phyloP scores from a whole-genome alignment of 2,888 invertebrate genomes.

The Troglohyphantes excavatus region DNA sequence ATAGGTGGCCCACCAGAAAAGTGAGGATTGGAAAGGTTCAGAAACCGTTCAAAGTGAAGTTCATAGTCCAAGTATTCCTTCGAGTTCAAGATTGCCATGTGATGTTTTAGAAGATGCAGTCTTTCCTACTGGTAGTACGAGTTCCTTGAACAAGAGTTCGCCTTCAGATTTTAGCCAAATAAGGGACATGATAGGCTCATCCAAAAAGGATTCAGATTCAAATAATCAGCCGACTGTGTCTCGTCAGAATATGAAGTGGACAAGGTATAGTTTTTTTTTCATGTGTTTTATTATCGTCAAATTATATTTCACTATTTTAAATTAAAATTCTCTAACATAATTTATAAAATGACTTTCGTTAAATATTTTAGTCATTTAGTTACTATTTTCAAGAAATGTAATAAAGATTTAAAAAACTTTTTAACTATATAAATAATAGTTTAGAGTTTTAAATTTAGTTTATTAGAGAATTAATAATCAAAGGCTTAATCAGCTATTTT shows the following conservation, averaged over 20 bases:
- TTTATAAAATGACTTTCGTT: no score
- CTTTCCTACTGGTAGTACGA: conserved; percentile 34
- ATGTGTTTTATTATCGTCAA: no score
- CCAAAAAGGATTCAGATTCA: not conserved
- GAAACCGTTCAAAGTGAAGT: not conserved
- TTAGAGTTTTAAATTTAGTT: no score
- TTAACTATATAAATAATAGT: no score
- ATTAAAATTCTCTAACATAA: no score
- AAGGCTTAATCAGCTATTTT: no score
- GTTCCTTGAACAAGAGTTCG: conserved; percentile 7
- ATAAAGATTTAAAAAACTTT: no score
- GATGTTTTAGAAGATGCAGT: conserved; percentile 75
- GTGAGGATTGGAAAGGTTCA: not conserved
- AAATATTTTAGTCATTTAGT: no score
- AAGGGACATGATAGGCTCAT: conserved; percentile 26
- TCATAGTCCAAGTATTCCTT: not conserved
- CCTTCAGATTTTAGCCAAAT: conserved; percentile 72
- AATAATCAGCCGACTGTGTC: not conserved
- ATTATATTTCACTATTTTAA: no score
- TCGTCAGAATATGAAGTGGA: conserved; percentile 46
- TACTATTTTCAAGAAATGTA: no score
- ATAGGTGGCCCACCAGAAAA: not conserved
- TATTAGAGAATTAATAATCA: no score
- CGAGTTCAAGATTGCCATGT: conserved; percentile 51
- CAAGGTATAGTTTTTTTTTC: conserved; percentile 20